Evolutionary conservation across 1,140 invertebrate species (phyloP).

Genomic region (Fopius arisanus): DNA sequence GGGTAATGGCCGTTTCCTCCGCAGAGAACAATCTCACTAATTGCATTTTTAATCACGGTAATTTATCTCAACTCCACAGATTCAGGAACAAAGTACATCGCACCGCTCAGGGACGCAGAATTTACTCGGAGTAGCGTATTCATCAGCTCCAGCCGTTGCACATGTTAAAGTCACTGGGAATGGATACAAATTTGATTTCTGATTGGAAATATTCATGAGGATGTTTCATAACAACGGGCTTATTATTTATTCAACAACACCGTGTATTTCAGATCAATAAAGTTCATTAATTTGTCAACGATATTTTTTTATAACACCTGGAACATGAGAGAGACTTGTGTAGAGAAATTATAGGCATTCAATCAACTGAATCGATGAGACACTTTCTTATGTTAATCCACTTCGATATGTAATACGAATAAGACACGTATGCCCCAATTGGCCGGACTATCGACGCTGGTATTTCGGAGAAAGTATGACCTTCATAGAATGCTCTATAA

Average conservation of each 20-base stretch:
- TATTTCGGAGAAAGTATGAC: slow-evolving; percentile 25
- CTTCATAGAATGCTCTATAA: slow-evolving; percentile 6
- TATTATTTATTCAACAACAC: background rate
- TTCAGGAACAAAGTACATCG: slow-evolving; percentile 40
- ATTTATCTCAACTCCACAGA: slow-evolving; percentile 29
- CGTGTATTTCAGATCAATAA: background rate
- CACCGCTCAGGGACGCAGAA: slow-evolving; percentile 38
- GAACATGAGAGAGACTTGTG: background rate
- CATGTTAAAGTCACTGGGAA: slow-evolving; percentile 52
- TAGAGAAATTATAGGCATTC: background rate
- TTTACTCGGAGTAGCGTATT: slow-evolving; percentile 52
- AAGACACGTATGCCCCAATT: background rate
- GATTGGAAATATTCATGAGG: slow-evolving; percentile 23
- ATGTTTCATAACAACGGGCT: background rate
- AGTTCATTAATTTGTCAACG: background rate
- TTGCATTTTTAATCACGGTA: background rate
- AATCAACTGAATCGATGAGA: background rate
- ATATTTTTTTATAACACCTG: background rate
- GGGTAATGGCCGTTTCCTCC: background rate
- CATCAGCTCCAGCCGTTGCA: slow-evolving; percentile 49
- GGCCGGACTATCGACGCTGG: background rate
- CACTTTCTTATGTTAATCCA: background rate
- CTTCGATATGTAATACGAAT: background rate
- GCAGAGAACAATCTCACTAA: background rate
- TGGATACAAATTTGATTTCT: slow-evolving; percentile 54